Percentiles rank a stretch among this genome's conserved stretches.
Conservation (phyloP, 2,113 vertebrate genomes). For the Coracopsis vasa region DNA sequence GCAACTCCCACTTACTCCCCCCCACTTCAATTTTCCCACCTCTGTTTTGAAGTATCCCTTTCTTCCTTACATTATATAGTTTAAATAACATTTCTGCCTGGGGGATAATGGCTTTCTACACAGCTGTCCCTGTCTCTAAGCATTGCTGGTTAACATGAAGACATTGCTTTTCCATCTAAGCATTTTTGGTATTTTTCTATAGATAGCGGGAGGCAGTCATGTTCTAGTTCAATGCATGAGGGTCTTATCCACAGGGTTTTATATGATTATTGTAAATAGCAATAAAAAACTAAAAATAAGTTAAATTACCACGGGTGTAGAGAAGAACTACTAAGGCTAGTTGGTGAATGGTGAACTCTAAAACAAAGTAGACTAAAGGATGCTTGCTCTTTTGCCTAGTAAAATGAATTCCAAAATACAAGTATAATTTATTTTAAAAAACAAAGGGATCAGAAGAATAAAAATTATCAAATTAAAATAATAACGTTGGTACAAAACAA, state of each 20-base stretch:
- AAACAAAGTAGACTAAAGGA: background rate
- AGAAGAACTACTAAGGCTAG: background rate
- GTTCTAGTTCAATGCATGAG: background rate
- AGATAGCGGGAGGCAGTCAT: background rate
- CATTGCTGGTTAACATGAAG: background rate
- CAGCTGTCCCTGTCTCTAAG: background rate
- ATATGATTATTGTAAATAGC: background rate
- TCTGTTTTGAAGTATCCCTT: background rate
- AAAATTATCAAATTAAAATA: constrained; percentile 3
- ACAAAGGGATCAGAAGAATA: background rate
- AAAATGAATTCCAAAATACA: background rate
- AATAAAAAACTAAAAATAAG: background rate
- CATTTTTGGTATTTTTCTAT: background rate
- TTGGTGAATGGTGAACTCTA: background rate
- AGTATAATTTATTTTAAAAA: background rate
- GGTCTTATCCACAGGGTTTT: background rate
- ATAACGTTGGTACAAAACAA: background rate
- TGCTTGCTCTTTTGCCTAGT: background rate
- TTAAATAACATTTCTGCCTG: background rate
- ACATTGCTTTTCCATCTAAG: background rate
- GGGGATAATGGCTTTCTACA: background rate
- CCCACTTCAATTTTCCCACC: background rate
- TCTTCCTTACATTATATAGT: background rate
- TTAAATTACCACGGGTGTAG: background rate
- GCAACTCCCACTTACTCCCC: background rate